Percentiles rank a stretch among this genome's conserved stretches.
Evolutionary conservation across 2,113 vertebrate genomes (phyloP).

Genomic region (Dicrurus megarhynchus): DNA sequence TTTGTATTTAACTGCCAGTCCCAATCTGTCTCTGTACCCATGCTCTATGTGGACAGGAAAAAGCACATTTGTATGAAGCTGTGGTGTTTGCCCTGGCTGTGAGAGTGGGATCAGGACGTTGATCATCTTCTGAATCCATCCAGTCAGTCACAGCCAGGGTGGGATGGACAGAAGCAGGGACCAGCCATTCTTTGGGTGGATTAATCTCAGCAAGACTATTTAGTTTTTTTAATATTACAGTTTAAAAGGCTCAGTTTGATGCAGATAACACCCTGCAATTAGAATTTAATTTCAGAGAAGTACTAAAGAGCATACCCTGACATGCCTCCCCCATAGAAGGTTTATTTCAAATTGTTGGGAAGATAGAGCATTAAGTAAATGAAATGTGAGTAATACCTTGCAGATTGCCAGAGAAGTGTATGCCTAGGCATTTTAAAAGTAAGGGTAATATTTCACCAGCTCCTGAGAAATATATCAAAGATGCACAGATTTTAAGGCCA

Average conservation of each 20-base stretch:
- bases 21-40: background rate
- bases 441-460: conserved; percentile 5
- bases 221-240: background rate
- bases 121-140: background rate
- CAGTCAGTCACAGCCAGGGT: background rate
- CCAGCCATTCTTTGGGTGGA: background rate
- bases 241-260: background rate
- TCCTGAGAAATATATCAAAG: conserved; percentile 48
- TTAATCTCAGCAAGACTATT: background rate
- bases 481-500: conserved; percentile 35
- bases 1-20: background rate
- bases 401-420: conserved; percentile 17
- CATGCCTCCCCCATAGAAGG: background rate
- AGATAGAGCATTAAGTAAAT: conserved; percentile 44
- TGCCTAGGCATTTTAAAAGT: conserved; percentile 33
- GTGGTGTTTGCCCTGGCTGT: background rate
- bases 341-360: background rate
- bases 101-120: background rate
- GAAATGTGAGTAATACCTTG: conserved; percentile 36
- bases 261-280: background rate
- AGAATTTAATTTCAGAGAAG: conserved; percentile 4
- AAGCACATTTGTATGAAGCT: background rate
- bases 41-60: background rate
- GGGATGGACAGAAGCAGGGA: background rate
- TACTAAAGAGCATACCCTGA: background rate